Percentiles rank a stretch among this genome's conserved stretches.
Conservation (phyloP, 2,113 vertebrate genomes). For the Colinus virginianus region DNA sequence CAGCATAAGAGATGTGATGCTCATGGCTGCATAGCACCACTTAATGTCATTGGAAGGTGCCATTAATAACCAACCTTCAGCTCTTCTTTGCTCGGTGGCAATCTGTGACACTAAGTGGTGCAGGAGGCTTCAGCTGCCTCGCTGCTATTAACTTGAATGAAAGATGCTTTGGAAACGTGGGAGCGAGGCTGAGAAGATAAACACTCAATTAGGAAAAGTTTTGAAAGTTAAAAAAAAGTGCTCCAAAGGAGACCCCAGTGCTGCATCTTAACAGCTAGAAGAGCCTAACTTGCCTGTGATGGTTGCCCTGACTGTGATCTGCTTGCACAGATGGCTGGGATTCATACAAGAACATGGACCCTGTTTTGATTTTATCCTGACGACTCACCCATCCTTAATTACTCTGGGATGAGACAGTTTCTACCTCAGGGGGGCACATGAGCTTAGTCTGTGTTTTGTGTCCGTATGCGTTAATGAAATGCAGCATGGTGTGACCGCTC, state of each 20-base stretch:
- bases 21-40: background rate
- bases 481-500: background rate
- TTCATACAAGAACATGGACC: background rate
- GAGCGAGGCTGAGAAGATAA: conserved; percentile 1
- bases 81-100: conserved; percentile 21
- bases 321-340: background rate
- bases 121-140: background rate
- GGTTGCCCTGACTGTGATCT: background rate
- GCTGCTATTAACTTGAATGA: conserved; percentile 17
- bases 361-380: fast-evolving
- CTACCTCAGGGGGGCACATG: fast-evolving
- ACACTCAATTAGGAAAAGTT: background rate
- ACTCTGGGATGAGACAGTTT: background rate
- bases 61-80: conserved; percentile 46
- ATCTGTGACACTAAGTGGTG: background rate
- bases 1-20: conserved; percentile 32
- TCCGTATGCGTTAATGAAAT: background rate
- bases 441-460: background rate
- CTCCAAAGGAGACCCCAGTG: background rate
- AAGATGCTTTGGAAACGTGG: conserved; percentile 40
- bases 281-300: background rate
- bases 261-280: background rate
- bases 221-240: background rate
- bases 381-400: background rate
- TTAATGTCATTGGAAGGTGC: conserved; percentile 60